These are phyloP conservation scores for Leucopsar rothschildi DNA, from an alignment of 2,113 vertebrate species.

Conservation along the genomic window DNA sequence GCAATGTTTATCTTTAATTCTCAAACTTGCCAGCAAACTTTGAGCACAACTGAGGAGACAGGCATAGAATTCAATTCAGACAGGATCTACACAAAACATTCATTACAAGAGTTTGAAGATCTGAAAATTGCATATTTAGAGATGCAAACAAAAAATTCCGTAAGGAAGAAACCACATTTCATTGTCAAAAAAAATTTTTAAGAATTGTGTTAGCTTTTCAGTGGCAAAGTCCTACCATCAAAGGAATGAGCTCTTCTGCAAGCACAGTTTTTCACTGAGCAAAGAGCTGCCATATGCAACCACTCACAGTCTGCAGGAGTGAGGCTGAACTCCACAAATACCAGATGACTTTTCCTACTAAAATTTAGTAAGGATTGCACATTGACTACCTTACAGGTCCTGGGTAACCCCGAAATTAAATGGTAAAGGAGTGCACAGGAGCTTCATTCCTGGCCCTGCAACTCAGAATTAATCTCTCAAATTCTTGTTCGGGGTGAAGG, in stretches of 20 bases:
- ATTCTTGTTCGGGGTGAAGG: neutral
- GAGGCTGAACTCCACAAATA: neutral
- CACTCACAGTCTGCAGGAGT: neutral
- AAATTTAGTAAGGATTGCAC: neutral
- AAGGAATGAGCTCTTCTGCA: neutral
- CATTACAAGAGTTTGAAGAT: neutral
- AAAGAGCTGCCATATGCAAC: neutral
- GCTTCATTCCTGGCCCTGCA: neutral
- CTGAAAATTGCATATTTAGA: neutral
- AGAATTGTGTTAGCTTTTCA: neutral
- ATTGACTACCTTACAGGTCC: neutral
- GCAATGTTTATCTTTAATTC: neutral
- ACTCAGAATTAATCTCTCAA: neutral
- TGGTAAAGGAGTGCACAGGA: neutral
- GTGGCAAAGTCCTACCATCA: neutral
- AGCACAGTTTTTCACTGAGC: neutral
- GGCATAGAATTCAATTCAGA: neutral
- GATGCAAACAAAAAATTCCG: neutral
- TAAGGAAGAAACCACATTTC: neutral
- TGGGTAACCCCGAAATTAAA: neutral
- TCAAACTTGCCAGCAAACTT: neutral
- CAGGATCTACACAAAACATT: neutral
- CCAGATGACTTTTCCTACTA: neutral
- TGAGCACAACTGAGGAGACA: neutral
- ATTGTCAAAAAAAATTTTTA: too few relatives aligned